phyloP scores from a whole-genome alignment of 2,797 vertebrate genomes.

The Thunnus albacares region DNA sequence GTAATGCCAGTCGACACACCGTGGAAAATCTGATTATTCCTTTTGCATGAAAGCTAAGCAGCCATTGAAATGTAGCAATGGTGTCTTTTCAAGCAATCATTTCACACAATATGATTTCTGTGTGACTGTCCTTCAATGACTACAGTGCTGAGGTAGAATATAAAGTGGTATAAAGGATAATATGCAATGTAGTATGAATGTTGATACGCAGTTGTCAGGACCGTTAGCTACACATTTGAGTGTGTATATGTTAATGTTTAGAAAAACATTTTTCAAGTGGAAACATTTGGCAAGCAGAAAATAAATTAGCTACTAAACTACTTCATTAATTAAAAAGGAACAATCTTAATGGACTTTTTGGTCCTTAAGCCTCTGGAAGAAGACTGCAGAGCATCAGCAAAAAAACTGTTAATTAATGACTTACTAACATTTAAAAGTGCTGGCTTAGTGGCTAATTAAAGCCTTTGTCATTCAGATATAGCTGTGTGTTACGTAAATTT shows the following conservation, averaged over 20 bases:
- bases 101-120: conserved; percentile 43
- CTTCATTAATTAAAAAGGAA: conserved; percentile 28
- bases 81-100: conserved; percentile 43
- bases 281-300: conserved; percentile 17
- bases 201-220: conserved; percentile 19
- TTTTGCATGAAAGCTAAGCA: conserved; percentile 56
- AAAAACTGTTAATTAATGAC: background rate
- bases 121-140: conserved; percentile 53
- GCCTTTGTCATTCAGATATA: background rate
- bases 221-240: background rate
- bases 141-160: conserved; percentile 35
- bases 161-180: conserved; percentile 47
- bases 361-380: conserved; percentile 8
- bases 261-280: conserved; percentile 4
- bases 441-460: background rate
- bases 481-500: background rate
- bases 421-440: conserved; percentile 14
- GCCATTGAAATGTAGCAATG: conserved; percentile 56
- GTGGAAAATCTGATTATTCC: conserved; percentile 61
- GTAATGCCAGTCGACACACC: conserved; percentile 29
- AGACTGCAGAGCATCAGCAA: background rate
- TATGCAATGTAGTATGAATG: conserved; percentile 39
- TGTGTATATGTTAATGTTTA: background rate
- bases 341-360: conserved; percentile 12
- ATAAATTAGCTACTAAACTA: conserved; percentile 29